Conservation (phyloP, 2,797 vertebrate genomes). For the Cossypha heuglini region DNA sequence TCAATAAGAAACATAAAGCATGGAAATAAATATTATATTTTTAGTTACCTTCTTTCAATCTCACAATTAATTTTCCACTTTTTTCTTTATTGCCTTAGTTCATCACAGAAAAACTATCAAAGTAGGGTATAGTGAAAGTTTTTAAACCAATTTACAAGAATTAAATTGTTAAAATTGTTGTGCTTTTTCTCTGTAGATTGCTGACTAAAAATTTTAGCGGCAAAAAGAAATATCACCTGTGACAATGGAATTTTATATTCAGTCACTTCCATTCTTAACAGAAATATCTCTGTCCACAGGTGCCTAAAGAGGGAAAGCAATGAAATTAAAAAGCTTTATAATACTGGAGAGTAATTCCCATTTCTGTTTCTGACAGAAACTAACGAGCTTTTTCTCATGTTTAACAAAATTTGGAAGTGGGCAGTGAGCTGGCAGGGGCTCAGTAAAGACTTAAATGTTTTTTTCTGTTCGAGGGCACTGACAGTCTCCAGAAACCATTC, state of each 20-base stretch:
- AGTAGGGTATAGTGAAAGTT: background rate
- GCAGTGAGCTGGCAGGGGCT: background rate
- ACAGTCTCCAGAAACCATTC: background rate
- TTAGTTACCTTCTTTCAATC: background rate
- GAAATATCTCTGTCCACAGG: background rate
- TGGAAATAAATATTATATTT: background rate
- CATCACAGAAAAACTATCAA: background rate
- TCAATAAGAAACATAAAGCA: background rate
- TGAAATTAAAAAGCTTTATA: background rate
- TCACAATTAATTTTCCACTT: background rate
- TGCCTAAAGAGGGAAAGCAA: background rate
- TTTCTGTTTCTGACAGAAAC: background rate
- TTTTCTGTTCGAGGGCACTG: background rate
- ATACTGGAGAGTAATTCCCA: background rate
- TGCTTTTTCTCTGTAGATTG: background rate
- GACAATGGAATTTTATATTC: background rate
- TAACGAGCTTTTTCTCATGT: background rate
- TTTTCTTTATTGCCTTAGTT: background rate
- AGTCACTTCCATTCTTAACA: background rate
- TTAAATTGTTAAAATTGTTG: background rate
- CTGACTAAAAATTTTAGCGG: background rate
- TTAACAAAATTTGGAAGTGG: background rate
- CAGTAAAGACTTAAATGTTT: background rate
- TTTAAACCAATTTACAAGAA: background rate
- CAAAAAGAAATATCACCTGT: background rate